Conservation (phyloP, 2,888 invertebrate genomes). For the Nineta flava region DNA sequence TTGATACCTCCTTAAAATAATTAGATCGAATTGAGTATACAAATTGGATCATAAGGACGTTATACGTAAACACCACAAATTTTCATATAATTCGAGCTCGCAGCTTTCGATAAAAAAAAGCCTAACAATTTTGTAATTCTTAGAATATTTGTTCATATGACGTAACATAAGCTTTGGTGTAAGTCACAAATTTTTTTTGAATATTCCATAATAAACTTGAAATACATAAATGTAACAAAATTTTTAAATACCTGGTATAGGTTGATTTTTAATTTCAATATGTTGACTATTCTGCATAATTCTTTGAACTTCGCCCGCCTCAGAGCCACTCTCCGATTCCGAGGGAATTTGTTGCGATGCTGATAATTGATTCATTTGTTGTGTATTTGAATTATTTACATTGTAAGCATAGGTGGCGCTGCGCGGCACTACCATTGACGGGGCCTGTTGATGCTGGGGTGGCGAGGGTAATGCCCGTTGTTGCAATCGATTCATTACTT, state of each 20-base stretch:
- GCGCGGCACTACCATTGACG: slow-evolving; percentile 5
- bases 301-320: slow-evolving; percentile 53
- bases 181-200: no score
- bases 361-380: slow-evolving; percentile 15
- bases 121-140: no score
- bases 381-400: slow-evolving; percentile 19
- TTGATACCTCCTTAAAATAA: no score
- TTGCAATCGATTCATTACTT: background rate
- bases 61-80: no score
- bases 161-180: no score
- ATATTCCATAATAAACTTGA: no score
- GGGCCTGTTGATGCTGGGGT: slow-evolving; percentile 22
- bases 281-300: slow-evolving; percentile 30
- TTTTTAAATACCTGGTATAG: background rate
- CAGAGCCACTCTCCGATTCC: slow-evolving; percentile 56
- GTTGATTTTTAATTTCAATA: background rate
- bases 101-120: no score
- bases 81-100: no score
- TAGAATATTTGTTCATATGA: no score
- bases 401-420: slow-evolving; percentile 9
- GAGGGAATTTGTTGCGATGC: slow-evolving; percentile 20
- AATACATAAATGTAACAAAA: no score
- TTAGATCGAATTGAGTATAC: no score
- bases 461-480: slow-evolving; percentile 15
- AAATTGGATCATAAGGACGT: no score